These are phyloP conservation scores for Sebastes nivosus DNA, from an alignment of 2,797 vertebrate species.

Conservation along the genomic window DNA sequence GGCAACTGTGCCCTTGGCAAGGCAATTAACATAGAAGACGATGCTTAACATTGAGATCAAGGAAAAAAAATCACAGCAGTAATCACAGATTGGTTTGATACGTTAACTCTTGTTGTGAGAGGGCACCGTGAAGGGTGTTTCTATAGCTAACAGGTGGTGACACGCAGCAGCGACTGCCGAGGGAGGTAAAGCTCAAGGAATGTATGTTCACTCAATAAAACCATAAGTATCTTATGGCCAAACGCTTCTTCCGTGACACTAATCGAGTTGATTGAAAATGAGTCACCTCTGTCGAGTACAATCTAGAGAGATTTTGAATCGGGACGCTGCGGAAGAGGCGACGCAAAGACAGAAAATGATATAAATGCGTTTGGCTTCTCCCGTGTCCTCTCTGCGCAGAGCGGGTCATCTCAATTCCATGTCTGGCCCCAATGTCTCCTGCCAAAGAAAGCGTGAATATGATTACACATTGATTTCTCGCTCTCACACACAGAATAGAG, in stretches of 20 bases:
- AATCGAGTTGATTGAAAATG: constrained; percentile 53
- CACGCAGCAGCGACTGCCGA: constrained; percentile 2
- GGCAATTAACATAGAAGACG: constrained; percentile 18
- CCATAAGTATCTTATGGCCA: constrained; percentile 12
- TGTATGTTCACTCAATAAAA: constrained; percentile 28
- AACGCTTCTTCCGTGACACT: constrained; percentile 18
- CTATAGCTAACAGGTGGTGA: constrained; percentile 46
- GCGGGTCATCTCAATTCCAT: constrained; percentile 55
- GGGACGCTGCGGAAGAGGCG: background rate
- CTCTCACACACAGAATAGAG: constrained; percentile 52
- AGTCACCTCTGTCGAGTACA: constrained; percentile 44
- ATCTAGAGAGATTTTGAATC: constrained; percentile 28
- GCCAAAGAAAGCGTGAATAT: constrained; percentile 63
- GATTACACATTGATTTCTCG: constrained; percentile 75
- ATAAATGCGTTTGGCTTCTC: constrained; percentile 31
- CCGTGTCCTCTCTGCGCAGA: constrained; percentile 5
- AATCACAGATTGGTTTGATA: constrained; percentile 23
- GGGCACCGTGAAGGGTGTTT: constrained; percentile 9
- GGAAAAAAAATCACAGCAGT: background rate
- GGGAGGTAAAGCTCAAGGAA: constrained; percentile 7
- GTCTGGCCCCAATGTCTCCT: constrained; percentile 41
- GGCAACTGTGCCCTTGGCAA: constrained; percentile 8
- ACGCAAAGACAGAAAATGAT: constrained; percentile 45
- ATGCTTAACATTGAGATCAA: constrained; percentile 33
- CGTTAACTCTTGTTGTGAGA: background rate